Evolutionary conservation across 2,113 vertebrate species (phyloP), one percentile per base, ranked within the genome.

Genomic region (Rallus limicola): DNA sequence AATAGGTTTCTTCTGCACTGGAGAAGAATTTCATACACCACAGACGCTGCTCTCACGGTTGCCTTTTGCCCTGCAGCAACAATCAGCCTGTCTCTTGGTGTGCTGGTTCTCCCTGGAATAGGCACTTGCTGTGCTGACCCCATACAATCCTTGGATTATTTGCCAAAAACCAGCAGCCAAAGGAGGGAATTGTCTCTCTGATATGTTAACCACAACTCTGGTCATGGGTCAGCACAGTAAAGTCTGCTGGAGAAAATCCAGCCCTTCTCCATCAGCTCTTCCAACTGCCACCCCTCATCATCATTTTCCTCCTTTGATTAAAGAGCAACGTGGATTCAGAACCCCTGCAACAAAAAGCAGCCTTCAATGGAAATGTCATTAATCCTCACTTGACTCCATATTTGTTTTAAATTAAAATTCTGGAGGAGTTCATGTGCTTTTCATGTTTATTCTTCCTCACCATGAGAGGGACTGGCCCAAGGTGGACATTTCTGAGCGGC

Each of bases 351-450:
- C 46, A 67, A 89, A 92, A 96, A 9, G 15, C 70, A 92, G 19
- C 59, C 70, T 94, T 82, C 79, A 44, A 44, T 75, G 92, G 77
- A 91, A 90, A 86, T 75, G 60, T 78, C 90, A 86, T 96, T 95
- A 95, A 95, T 95, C 78, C 40, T 81, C 79, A 88, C 74, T 68
- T 88, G 95, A 93, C 90, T 93, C 88, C 5, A 2, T 96, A 86
- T 96, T 98, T 97, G 82, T 93, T 97, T 97, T 62, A 71, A 92
- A 89, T 92, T 94, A 96, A 88, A 89, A 92, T 92, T 70, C 95
- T 96, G 83, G 26, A 34, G 65, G 34, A 63, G 34, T n/a, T 89
- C 93, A 89, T 93, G 79, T 97, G 97, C 92, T 97, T 98, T 93
- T 96, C 60, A 81, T 97, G 71, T 97, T 97, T 97, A 55, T 82